Evolutionary conservation across 2,113 vertebrate genomes (phyloP).

Genomic region (Sphaerodactylus townsendi): DNA sequence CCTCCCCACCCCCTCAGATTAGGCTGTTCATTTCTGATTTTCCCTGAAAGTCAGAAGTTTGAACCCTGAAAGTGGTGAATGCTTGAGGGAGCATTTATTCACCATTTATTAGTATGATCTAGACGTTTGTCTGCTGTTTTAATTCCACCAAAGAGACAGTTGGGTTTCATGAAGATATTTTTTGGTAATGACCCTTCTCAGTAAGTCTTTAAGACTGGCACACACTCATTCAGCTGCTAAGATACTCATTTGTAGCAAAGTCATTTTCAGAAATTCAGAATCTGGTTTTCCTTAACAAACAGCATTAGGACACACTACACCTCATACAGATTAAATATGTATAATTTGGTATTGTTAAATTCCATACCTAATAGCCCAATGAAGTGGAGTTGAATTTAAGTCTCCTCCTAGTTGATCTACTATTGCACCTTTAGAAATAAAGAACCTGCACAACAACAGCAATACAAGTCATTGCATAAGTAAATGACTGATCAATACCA

Average conservation of each 20-base stretch:
- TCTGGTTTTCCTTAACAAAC: background rate
- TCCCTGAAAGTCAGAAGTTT: no score
- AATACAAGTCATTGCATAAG: background rate
- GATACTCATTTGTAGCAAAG: background rate
- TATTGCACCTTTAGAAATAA: slow-evolving; percentile 91
- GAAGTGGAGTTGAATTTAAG: slow-evolving; percentile 94
- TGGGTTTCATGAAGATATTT: no score
- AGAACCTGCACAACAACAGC: slow-evolving; percentile 79
- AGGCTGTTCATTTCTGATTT: no score
- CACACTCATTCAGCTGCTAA: background rate
- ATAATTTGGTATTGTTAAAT: background rate
- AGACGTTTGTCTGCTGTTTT: no score
- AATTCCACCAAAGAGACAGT: no score
- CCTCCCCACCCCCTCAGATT: no score
- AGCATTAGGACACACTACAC: background rate
- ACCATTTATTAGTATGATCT: no score
- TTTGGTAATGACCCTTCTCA: no score
- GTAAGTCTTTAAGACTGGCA: background rate
- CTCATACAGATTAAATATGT: fast-evolving
- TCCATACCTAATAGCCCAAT: slow-evolving; percentile 93
- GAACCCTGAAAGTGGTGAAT: no score
- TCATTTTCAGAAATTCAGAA: background rate
- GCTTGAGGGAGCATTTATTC: no score
- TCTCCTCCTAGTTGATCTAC: slow-evolving; percentile 96
- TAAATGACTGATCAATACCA: background rate